Evolutionary conservation across 2,888 invertebrate genomes (phyloP).

Genomic region (Stratiomys singularior): DNA sequence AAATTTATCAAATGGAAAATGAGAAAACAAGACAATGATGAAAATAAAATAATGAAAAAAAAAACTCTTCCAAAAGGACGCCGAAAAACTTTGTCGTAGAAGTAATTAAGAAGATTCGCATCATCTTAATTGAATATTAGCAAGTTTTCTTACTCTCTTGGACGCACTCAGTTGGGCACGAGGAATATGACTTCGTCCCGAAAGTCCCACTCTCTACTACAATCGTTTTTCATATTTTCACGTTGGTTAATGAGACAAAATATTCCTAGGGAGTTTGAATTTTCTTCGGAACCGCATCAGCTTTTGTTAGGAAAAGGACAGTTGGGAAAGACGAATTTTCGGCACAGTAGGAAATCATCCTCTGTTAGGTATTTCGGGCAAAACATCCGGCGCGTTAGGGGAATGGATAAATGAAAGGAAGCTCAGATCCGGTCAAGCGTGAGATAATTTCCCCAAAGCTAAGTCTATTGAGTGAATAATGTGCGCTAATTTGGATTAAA

Average conservation of each 20-base stretch:
- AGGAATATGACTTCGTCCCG: not conserved
- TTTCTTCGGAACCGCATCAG: not conserved
- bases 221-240: not conserved
- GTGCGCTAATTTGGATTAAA: not conserved
- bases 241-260: not conserved
- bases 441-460: not conserved
- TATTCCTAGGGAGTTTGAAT: not conserved
- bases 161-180: no score
- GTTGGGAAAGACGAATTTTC: not conserved
- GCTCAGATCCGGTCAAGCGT: not conserved
- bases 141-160: not conserved
- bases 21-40: not conserved
- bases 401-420: not conserved
- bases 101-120: conserved; percentile 36
- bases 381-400: not conserved
- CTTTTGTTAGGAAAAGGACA: not conserved
- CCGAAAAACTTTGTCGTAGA: not conserved
- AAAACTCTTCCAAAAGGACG: not conserved
- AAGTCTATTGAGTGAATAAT: not conserved
- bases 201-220: not conserved
- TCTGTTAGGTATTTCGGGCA: not conserved
- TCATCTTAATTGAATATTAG: conserved; percentile 32
- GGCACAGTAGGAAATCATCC: not conserved
- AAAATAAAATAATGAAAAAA: not conserved
- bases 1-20: conserved; percentile 1